Evolutionary conservation across 1,140 invertebrate species (phyloP).

Genomic region (Bicyclus anynana): DNA sequence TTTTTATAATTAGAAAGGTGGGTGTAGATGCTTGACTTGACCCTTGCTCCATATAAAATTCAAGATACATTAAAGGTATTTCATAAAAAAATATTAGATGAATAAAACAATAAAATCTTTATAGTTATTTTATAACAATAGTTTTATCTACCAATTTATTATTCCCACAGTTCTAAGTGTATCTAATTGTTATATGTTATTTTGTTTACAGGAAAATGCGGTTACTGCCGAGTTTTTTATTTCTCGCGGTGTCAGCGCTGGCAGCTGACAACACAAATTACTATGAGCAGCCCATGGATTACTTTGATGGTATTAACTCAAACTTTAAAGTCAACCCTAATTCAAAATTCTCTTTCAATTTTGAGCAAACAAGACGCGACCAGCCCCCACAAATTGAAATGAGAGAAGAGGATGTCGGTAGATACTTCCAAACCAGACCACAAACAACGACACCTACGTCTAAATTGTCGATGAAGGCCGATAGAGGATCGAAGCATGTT

Average conservation of each 20-base stretch:
- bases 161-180: no score
- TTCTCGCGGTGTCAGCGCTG: neutral
- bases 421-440: constrained; percentile 28
- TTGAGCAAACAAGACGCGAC: constrained; percentile 30
- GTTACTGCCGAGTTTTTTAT: neutral
- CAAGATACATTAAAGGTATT: no score
- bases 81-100: no score
- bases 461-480: constrained; percentile 8
- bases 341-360: constrained; percentile 34
- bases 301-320: constrained; percentile 24
- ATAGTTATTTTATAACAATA: no score
- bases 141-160: no score
- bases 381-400: constrained; percentile 33
- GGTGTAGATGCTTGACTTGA: no score
- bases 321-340: constrained; percentile 25
- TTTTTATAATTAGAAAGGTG: no score
- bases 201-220: constrained; percentile 8
- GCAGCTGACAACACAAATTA: neutral
- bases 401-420: constrained; percentile 35
- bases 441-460: constrained; percentile 10
- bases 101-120: no score
- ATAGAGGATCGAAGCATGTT: constrained; percentile 7
- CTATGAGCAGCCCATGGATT: constrained; percentile 6
- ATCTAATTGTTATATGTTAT: no score
- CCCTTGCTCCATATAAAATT: no score